Evolutionary conservation across 2,888 invertebrate species (phyloP).

Genomic region (Eucriotettix oculatus): DNA sequence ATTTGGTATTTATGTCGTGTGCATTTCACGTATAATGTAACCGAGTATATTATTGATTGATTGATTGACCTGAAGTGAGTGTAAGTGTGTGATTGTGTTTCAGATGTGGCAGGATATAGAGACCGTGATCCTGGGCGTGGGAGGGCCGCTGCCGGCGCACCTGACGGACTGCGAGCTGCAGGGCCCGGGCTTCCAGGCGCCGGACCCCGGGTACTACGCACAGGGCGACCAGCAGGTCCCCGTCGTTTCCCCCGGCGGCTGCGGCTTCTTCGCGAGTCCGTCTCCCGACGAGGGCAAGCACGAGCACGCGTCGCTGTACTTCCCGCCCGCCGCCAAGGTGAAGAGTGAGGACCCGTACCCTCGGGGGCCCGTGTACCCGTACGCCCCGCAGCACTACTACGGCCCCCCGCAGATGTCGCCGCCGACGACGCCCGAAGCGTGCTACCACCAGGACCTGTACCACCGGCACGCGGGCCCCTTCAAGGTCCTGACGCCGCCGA

Average conservation of each 20-base stretch:
- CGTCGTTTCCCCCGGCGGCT: slow-evolving; percentile 7
- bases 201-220: not conserved
- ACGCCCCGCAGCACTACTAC: slow-evolving; percentile 8
- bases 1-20: no score
- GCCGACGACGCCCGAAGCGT: slow-evolving; percentile 26
- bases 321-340: slow-evolving; percentile 14
- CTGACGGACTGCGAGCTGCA: slow-evolving; percentile 5
- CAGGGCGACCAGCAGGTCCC: slow-evolving; percentile 14
- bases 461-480: slow-evolving; percentile 14
- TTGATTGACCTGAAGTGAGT: not conserved
- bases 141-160: slow-evolving; percentile 10
- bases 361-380: slow-evolving; percentile 16
- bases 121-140: slow-evolving; percentile 19
- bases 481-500: slow-evolving; percentile 27
- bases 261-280: no score
- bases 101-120: slow-evolving; percentile 26
- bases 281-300: no score
- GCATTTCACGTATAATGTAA: no score
- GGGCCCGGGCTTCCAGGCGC: slow-evolving; percentile 5
- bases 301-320: slow-evolving; percentile 3
- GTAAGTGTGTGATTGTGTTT: slow-evolving; percentile 1
- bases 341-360: slow-evolving; percentile 19
- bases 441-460: slow-evolving; percentile 10
- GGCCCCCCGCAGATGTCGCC: slow-evolving; percentile 23
- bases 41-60: no score